phyloP scores from a whole-genome alignment of 92 coral and sea anemone species.

The Paramuricea clavata region DNA sequence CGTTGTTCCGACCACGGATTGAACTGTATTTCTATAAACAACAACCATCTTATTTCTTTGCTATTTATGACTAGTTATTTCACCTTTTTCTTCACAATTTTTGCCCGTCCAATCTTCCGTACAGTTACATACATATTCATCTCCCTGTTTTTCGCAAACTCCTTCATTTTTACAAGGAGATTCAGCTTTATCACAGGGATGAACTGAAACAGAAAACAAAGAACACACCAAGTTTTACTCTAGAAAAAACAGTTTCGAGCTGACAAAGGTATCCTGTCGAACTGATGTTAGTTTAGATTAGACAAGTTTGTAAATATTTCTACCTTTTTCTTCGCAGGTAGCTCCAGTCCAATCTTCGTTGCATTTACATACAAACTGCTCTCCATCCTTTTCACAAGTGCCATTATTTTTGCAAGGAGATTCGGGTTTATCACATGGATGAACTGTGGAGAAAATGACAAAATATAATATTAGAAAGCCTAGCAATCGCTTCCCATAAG shows the following conservation, averaged over 20 bases:
- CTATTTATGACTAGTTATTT: too few species aligned
- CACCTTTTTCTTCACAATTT: constrained; percentile 24
- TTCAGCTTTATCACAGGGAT: constrained; percentile 10
- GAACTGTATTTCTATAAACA: too few species aligned
- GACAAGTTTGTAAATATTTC: too few species aligned
- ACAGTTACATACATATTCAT: background rate
- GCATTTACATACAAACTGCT: background rate
- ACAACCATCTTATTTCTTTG: too few species aligned
- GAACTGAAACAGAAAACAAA: background rate
- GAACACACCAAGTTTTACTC: too few species aligned
- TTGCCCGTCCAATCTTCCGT: background rate
- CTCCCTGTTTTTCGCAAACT: background rate
- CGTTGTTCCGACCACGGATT: too few species aligned
- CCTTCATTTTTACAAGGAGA: constrained; percentile 33
- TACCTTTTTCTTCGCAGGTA: too few species aligned
- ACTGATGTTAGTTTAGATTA: too few species aligned
- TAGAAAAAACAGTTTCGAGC: too few species aligned
- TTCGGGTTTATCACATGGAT: background rate
- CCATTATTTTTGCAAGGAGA: constrained; percentile 25
- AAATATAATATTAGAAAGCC: too few species aligned
- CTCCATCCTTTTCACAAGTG: background rate
- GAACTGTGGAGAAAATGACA: background rate
- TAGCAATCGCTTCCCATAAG: too few species aligned
- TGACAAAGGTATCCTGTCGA: background rate
- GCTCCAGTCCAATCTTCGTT: background rate